phyloP scores from a whole-genome alignment of 2,888 invertebrate species.

The Pherbina coryleti region DNA sequence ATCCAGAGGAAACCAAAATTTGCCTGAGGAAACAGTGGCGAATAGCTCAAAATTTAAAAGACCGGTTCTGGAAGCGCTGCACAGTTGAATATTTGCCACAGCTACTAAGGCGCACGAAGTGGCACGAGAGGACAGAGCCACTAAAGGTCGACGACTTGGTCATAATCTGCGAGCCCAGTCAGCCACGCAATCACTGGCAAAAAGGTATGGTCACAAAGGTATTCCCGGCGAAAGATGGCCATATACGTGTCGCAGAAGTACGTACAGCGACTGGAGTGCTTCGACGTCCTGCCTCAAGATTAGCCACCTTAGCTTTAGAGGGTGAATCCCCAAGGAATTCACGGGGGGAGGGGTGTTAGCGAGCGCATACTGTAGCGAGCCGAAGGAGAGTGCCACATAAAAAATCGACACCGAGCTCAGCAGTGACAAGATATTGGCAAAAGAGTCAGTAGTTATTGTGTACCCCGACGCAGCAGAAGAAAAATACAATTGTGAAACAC shows the following conservation, averaged over 20 bases:
- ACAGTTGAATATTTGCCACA: constrained; percentile 24
- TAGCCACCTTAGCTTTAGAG: constrained; percentile 54
- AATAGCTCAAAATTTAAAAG: no score
- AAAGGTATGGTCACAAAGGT: constrained; percentile 30
- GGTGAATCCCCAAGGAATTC: constrained; percentile 20
- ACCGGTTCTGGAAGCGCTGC: constrained; percentile 33
- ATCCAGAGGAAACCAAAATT: no score
- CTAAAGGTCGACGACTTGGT: constrained; percentile 35
- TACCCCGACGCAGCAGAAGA: no score
- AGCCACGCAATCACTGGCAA: constrained; percentile 41
- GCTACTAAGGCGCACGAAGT: constrained; percentile 29
- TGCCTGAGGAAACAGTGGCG: no score
- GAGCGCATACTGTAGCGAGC: no score
- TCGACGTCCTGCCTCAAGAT: constrained; percentile 46
- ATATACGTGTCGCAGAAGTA: constrained; percentile 48
- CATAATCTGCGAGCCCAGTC: neutral
- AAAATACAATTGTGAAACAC: no score
- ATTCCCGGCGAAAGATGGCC: constrained; percentile 48
- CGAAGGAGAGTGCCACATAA: no score
- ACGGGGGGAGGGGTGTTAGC: neutral
- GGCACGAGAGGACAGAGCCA: constrained; percentile 9
- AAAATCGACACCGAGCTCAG: no score
- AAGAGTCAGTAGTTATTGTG: no score
- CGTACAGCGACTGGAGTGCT: constrained; percentile 45
- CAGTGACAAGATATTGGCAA: no score